Conservation (phyloP, 1,140 invertebrate genomes). For the Acromyrmex echinatior region DNA sequence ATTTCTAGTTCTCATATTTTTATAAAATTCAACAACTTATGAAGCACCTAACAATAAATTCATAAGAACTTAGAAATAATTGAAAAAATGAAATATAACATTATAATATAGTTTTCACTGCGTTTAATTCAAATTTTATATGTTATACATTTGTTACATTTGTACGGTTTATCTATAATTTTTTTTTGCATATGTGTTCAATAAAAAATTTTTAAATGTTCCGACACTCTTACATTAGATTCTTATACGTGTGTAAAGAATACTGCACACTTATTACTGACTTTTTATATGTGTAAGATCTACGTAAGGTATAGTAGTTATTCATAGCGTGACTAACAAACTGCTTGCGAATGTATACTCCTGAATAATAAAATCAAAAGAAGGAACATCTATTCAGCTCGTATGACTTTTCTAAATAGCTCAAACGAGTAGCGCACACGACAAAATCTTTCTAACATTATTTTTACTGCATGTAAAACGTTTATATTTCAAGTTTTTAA, state of each 20-base stretch:
- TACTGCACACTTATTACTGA: background rate
- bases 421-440: background rate
- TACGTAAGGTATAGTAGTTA: conserved; percentile 43
- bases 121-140: background rate
- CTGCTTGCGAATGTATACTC: conserved; percentile 55
- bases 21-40: background rate
- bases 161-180: background rate
- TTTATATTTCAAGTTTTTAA: conserved; percentile 18
- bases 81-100: background rate
- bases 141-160: background rate
- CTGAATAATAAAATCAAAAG: conserved; percentile 62
- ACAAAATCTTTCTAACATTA: background rate
- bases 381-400: conserved; percentile 46
- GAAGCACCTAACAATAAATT: background rate
- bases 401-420: conserved; percentile 43
- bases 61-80: background rate
- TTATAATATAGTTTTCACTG: background rate
- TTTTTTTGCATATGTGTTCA: background rate
- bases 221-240: background rate
- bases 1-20: background rate
- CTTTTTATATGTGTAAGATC: conserved; percentile 39
- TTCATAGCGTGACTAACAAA: conserved; percentile 63
- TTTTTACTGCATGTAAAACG: background rate
- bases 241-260: conserved; percentile 11
- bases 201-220: conserved; percentile 31